Evolutionary conservation across 2,113 vertebrate species (phyloP).

Genomic region (Seriola rivoliana): DNA sequence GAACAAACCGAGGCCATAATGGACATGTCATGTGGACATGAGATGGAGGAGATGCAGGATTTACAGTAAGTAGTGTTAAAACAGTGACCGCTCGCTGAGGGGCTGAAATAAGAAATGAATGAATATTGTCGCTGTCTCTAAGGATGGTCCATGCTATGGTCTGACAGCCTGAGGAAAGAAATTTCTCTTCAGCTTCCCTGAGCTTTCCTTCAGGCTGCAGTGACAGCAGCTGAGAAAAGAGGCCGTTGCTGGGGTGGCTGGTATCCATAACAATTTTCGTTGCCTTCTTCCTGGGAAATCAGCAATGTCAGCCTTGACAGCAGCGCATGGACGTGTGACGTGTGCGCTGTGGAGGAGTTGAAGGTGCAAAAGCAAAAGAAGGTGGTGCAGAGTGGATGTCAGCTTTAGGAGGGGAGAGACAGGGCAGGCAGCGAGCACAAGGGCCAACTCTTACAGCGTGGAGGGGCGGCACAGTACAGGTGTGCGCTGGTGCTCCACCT

Average conservation of each 20-base stretch:
- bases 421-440: too few species aligned
- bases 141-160: background rate
- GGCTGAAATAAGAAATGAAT: background rate
- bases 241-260: background rate
- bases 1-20: too few species aligned
- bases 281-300: background rate
- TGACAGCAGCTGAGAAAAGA: background rate
- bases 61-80: background rate
- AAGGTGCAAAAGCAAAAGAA: background rate
- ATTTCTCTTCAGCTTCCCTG: slow-evolving; percentile 4
- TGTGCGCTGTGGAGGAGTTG: too few species aligned
- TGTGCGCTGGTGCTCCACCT: too few species aligned
- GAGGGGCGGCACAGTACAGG: too few species aligned
- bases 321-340: background rate
- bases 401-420: too few species aligned
- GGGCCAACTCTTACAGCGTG: background rate
- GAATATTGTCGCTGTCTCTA: background rate
- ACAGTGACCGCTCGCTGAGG: background rate
- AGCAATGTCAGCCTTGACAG: background rate
- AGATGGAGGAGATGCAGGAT: background rate
- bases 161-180: slow-evolving; percentile 18
- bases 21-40: too few species aligned
- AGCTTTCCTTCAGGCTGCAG: slow-evolving; percentile 14
- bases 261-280: background rate
- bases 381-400: background rate